phyloP scores from a whole-genome alignment of 2,888 invertebrate species.

The Coenonympha arcania region DNA sequence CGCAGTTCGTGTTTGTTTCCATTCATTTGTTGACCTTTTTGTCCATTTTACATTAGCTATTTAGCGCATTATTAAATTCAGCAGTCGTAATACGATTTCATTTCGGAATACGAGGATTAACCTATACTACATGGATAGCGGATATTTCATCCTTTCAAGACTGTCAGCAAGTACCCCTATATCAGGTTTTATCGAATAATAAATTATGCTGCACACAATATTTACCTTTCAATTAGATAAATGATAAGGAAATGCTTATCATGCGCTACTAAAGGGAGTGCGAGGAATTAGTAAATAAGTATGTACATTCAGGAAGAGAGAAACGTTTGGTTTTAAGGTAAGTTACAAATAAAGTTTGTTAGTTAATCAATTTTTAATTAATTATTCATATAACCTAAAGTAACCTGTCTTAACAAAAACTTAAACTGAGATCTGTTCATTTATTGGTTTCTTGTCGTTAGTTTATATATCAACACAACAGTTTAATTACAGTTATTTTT shows the following conservation, averaged over 20 bases:
- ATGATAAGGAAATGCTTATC: constrained; percentile 30
- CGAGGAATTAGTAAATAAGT: constrained; percentile 18
- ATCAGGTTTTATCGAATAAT: not conserved
- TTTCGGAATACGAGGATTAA: too few species aligned
- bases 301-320: constrained; percentile 15
- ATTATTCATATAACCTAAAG: not conserved
- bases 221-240: constrained; percentile 30
- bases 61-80: not conserved
- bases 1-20: too few species aligned
- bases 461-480: too few species aligned
- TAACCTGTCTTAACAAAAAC: too few species aligned
- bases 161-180: not conserved
- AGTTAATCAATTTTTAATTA: not conserved
- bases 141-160: not conserved
- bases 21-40: not conserved
- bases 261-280: constrained; percentile 21
- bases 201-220: constrained; percentile 13
- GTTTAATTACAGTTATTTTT: too few species aligned
- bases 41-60: not conserved
- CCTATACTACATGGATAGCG: too few species aligned
- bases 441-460: too few species aligned
- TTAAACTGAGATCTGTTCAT: too few species aligned
- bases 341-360: not conserved
- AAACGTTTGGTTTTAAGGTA: constrained; percentile 16
- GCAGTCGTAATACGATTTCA: not conserved